A percentile compares a stretch with the other conserved stretches of the same genome.
These are phyloP conservation scores for Pogona vitticeps DNA, from an alignment of 2,113 vertebrate species.

Conservation along the genomic window DNA sequence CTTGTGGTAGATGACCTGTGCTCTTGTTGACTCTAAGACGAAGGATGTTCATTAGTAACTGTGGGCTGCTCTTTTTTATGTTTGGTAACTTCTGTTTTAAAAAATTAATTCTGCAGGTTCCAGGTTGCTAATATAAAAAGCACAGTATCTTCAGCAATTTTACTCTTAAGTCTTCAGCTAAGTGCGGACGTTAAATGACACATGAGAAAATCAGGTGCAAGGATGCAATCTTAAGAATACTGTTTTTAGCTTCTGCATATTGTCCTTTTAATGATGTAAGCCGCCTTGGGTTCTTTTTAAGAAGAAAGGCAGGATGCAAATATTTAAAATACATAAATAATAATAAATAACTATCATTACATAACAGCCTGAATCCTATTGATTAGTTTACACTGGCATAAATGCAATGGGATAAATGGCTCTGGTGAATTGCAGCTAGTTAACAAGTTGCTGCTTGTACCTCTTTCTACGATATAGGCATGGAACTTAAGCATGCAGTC, in stretches of 20 bases:
- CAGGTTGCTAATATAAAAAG: not conserved
- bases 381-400: too few species aligned
- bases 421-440: too few species aligned
- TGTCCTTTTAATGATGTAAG: too few species aligned
- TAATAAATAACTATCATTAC: too few species aligned
- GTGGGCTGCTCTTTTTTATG: not conserved
- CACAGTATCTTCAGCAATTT: not conserved
- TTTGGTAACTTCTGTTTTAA: not conserved
- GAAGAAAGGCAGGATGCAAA: too few species aligned
- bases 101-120: not conserved
- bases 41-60: not conserved
- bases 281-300: too few species aligned
- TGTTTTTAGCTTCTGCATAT: not conserved
- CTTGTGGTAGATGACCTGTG: not conserved
- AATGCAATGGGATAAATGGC: too few species aligned
- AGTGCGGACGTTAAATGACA: not conserved
- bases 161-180: not conserved
- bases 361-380: too few species aligned
- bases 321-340: too few species aligned
- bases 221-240: not conserved
- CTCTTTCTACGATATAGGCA: too few species aligned
- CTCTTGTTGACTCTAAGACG: not conserved
- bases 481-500: too few species aligned
- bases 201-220: not conserved
- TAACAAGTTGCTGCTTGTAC: too few species aligned